Percentiles rank a stretch among this genome's conserved stretches.
These are phyloP conservation scores for Alloscopus bannaensis DNA, from an alignment of 2,888 invertebrate genomes.

Conservation along the genomic window DNA sequence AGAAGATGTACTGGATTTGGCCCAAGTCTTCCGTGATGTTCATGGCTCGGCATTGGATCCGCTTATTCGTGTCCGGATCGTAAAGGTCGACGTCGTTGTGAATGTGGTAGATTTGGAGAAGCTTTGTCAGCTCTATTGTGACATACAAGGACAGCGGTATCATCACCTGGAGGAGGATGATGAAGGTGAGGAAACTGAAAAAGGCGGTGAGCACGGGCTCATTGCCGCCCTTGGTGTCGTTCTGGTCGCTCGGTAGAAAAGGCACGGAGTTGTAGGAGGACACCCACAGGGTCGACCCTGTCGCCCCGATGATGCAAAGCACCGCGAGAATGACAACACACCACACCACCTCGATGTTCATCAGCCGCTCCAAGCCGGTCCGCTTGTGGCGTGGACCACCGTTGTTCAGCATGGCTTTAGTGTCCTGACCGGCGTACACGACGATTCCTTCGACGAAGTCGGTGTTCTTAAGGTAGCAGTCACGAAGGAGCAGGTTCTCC, in stretches of 20 bases:
- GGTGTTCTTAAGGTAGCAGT: slow-evolving; percentile 96
- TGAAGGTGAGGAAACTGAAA: slow-evolving; percentile 95
- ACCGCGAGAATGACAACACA: slow-evolving; percentile 94
- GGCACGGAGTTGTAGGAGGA: slow-evolving; percentile 80
- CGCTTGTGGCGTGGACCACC: slow-evolving; percentile 95
- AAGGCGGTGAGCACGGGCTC: slow-evolving; percentile 85
- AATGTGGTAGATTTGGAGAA: slow-evolving; percentile 96
- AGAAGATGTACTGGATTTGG: slow-evolving; percentile 95
- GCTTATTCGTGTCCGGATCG: slow-evolving; percentile 87
- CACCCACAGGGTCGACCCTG: slow-evolving; percentile 93
- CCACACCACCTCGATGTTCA: slow-evolving; percentile 98
- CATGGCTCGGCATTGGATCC: slow-evolving; percentile 92
- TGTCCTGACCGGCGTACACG: slow-evolving; percentile 94
- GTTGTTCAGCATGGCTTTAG: slow-evolving; percentile 98
- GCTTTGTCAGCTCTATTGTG: slow-evolving; percentile 96
- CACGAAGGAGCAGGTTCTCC: slow-evolving; percentile 93
- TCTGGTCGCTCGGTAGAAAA: slow-evolving; percentile 80
- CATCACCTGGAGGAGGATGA: slow-evolving; percentile 97
- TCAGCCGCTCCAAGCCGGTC: slow-evolving; percentile 92
- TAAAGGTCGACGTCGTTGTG: slow-evolving; percentile 92
- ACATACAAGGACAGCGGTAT: slow-evolving; percentile 98
- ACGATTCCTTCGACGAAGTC: slow-evolving; percentile 97
- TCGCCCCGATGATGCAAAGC: slow-evolving; percentile 92
- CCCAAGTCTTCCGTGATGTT: slow-evolving; percentile 99
- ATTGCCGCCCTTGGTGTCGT: slow-evolving; percentile 70